These are phyloP conservation scores for Eupsittula cactorum DNA, from an alignment of 2,113 vertebrate genomes.

Conservation along the genomic window DNA sequence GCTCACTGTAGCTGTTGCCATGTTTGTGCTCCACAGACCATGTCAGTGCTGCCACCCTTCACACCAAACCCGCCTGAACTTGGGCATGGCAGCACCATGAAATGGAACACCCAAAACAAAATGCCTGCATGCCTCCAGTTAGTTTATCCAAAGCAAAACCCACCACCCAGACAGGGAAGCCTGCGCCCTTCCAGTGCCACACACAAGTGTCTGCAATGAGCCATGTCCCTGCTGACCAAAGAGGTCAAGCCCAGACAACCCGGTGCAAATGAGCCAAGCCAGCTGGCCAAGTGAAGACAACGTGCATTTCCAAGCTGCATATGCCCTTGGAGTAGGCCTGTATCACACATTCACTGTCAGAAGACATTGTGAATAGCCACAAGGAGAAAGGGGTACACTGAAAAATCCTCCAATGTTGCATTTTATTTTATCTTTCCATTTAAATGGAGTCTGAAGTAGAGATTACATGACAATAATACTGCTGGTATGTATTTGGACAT, in stretches of 20 bases:
- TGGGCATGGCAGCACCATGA: rapidly evolving
- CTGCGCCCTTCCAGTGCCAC: not conserved
- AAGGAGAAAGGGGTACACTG: not conserved
- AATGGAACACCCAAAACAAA: not conserved
- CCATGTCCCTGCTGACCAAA: not conserved
- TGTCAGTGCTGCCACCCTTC: not conserved
- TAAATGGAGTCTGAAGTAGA: not conserved
- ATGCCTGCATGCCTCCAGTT: not conserved
- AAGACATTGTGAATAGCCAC: not conserved
- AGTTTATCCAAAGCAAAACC: not conserved
- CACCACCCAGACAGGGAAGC: not conserved
- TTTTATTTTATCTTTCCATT: not conserved
- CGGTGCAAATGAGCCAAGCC: not conserved
- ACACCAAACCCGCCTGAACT: not conserved
- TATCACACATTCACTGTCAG: not conserved
- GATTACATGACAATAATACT: not conserved
- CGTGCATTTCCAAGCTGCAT: not conserved
- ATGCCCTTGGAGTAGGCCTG: not conserved
- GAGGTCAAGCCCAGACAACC: not conserved
- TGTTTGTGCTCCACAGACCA: rapidly evolving
- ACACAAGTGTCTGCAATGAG: not conserved
- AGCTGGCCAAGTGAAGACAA: rapidly evolving
- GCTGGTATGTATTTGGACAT: not conserved
- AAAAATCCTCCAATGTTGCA: not conserved
- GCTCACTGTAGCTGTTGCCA: too few species aligned